Evolutionary conservation across 2,888 invertebrate species (phyloP).

Genomic region (Malthinus seriepunctatus): DNA sequence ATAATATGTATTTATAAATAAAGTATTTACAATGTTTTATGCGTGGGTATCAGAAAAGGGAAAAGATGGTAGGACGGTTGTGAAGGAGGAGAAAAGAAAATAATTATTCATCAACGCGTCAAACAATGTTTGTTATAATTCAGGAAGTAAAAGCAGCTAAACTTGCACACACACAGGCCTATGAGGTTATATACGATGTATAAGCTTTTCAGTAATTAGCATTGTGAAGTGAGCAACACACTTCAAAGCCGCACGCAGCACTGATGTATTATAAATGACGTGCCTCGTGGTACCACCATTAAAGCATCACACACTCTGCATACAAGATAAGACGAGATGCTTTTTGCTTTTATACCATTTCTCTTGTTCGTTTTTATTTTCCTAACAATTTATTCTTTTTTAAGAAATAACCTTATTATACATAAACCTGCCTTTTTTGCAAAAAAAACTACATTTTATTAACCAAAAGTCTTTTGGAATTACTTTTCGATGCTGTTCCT

Average conservation of each 20-base stretch:
- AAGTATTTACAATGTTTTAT: constrained; percentile 4
- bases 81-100: constrained; percentile 19
- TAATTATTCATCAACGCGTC: constrained; percentile 42
- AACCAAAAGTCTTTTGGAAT: too few relatives aligned
- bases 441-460: too few relatives aligned
- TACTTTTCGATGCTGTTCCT: too few relatives aligned
- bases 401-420: too few relatives aligned
- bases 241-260: constrained; percentile 40
- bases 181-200: constrained; percentile 7
- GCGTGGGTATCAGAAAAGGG: constrained; percentile 11
- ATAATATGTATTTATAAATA: too few relatives aligned
- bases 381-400: constrained; percentile 1
- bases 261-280: constrained; percentile 47
- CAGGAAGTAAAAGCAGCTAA: constrained; percentile 34
- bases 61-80: constrained; percentile 13
- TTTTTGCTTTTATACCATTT: constrained; percentile 32
- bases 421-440: too few relatives aligned
- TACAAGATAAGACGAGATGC: constrained; percentile 38
- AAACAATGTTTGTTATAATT: constrained; percentile 36
- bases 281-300: constrained; percentile 47
- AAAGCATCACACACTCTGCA: constrained; percentile 42
- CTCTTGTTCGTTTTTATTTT: constrained; percentile 8
- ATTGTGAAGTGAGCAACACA: constrained; percentile 43
- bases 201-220: constrained; percentile 38
- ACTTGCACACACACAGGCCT: constrained; percentile 27